These are phyloP conservation scores for Chondrilla cf. caribensis DNA, from an alignment of 37 sponge, comb jelly and placozoan genomes.

Conservation along the genomic window DNA sequence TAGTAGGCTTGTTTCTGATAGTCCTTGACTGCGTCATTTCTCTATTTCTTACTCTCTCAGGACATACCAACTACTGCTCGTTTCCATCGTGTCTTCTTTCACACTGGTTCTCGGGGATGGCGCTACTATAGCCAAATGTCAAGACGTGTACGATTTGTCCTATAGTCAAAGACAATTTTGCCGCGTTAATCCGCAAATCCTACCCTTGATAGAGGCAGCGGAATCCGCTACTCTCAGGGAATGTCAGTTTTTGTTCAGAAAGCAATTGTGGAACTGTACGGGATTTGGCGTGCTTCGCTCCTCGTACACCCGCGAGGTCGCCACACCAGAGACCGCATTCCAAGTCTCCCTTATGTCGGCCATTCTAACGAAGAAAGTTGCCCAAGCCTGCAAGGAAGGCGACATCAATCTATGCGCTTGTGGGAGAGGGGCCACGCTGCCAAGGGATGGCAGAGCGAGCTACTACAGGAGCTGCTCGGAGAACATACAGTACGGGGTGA, in stretches of 20 bases:
- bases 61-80: too few relatives aligned
- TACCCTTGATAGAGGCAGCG: constrained; percentile 4
- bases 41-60: too few relatives aligned
- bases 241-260: not conserved
- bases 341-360: constrained; percentile 40
- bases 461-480: constrained; percentile 14
- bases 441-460: not conserved
- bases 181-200: not conserved
- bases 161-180: not conserved
- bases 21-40: too few relatives aligned
- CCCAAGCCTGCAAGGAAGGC: constrained; percentile 27
- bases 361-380: constrained; percentile 21
- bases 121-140: not conserved
- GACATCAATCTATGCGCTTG: not conserved
- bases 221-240: not conserved
- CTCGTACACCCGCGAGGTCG: not conserved
- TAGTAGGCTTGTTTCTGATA: too few relatives aligned
- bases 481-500: not conserved
- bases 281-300: not conserved
- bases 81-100: too few relatives aligned
- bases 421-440: not conserved
- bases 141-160: not conserved
- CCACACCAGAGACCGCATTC: constrained; percentile 22
- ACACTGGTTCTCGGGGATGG: not conserved
- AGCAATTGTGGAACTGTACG: constrained; percentile 9